Conservation (phyloP, 35 echinoderm and acorn worm genomes). For the Diadema setosum region DNA sequence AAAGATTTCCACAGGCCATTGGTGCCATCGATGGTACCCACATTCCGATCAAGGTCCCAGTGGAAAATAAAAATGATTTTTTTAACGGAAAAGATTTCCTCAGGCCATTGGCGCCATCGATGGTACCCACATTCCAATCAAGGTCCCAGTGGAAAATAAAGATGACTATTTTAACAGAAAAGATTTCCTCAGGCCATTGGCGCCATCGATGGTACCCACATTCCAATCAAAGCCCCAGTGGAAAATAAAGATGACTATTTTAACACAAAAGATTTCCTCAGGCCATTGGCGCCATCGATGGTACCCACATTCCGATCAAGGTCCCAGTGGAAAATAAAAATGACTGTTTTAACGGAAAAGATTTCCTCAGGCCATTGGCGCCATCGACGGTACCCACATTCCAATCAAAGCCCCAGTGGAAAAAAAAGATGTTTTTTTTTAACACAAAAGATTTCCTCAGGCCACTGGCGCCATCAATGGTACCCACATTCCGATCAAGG, state of each 20-base stretch:
- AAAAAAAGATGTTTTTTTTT: not conserved
- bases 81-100: conserved; percentile 34
- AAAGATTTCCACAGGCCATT: not conserved
- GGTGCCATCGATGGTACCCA: conserved; percentile 13
- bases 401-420: conserved; percentile 23
- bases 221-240: conserved; percentile 9
- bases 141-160: not conserved
- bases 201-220: conserved; percentile 11
- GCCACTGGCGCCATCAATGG: not conserved
- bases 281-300: not conserved
- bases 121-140: conserved; percentile 26
- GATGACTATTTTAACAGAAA: not conserved
- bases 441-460: conserved; percentile 30
- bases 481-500: conserved; percentile 20
- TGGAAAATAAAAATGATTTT: not conserved
- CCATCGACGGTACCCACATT: conserved; percentile 8
- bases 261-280: not conserved
- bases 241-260: not conserved
- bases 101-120: not conserved
- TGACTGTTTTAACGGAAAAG: conserved; percentile 44
- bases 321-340: not conserved
- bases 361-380: not conserved
- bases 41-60: conserved; percentile 17
- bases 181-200: not conserved
- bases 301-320: conserved; percentile 23